Evolutionary conservation across 1,140 invertebrate genomes (phyloP), one percentile per base, ranked within the genome.

Genomic region (Riptortus pedestris): DNA sequence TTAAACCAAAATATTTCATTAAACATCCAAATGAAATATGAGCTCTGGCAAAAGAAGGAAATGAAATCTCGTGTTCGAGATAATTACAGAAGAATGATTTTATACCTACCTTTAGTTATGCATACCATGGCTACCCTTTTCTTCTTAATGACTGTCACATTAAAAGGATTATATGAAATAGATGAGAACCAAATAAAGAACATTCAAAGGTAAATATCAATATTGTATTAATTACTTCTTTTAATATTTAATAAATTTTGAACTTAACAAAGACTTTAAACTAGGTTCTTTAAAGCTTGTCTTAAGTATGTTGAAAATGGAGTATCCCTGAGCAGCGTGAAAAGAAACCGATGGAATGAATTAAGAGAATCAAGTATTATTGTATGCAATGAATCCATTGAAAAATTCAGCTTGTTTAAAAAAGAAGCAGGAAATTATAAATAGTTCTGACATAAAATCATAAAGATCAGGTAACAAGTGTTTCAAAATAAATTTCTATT

Each of bases 321-420:
- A 9, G n/a, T 24, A 16, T 24, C 22, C 2, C 16, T 57, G 22
- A 57, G 24, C 27, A 24, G 20, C 2, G n/a, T 57, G 22, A 29
- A 27, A 29, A 60, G 33, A 26, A 60, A 60, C 59, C 20, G 33
- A 3, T 60, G 59, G 59, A 24, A 60, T 29, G 59, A 43, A 60
- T 12, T 43, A 29, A 26, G 24, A 57, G 28, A 29, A 57, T 18
- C 26, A 27, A 47, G n/a, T 20, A 20, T 47, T 47, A 47, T 20
- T 47, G 22, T 18, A 20, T 47, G 45, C 12, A 9, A 47, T 47
- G 0, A 20, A n/a, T n/a, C n/a, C n/a, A n/a, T n/a, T n/a, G n/a
- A n/a, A n/a, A n/a, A n/a, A n/a, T n/a, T n/a, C n/a, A n/a, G n/a
- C n/a, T n/a, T n/a, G n/a, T n/a, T n/a, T n/a, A n/a, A n/a, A n/a